Conservation (phyloP, 2,888 invertebrate species). For the Leucozona laternaria region DNA sequence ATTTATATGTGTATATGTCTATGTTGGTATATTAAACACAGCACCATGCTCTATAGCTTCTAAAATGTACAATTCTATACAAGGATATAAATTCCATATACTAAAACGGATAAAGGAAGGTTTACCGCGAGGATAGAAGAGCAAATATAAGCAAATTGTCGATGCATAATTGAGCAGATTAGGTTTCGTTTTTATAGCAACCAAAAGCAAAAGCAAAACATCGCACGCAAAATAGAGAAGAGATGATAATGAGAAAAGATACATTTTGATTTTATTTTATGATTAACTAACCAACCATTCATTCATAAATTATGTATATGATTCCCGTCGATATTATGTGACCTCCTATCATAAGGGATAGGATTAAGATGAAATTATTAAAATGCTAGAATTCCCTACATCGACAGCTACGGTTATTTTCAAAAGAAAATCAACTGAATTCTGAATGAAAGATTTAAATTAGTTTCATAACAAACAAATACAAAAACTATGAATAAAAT, state of each 20-base stretch:
- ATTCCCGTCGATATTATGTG: neutral
- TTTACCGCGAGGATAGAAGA: neutral
- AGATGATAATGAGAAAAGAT: too few species aligned
- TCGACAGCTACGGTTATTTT: too few species aligned
- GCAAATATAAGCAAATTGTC: neutral
- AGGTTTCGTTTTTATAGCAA: neutral
- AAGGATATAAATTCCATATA: neutral
- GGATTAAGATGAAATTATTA: too few species aligned
- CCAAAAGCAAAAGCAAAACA: neutral
- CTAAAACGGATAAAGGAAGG: neutral
- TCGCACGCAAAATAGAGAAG: neutral
- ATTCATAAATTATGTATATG: neutral
- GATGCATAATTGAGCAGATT: neutral
- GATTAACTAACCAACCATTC: too few species aligned
- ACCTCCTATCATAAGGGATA: too few species aligned
- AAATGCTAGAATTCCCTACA: too few species aligned
- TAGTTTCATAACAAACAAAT: too few species aligned
- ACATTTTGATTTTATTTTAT: neutral
- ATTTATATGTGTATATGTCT: neutral
- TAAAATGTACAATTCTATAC: neutral
- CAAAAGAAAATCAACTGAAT: too few species aligned
- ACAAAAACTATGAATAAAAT: too few species aligned
- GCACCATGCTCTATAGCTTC: neutral
- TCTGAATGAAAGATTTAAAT: too few species aligned
- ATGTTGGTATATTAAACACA: neutral